These are phyloP conservation scores for Aldrovandia affinis DNA, from an alignment of 2,797 vertebrate genomes.

Conservation along the genomic window DNA sequence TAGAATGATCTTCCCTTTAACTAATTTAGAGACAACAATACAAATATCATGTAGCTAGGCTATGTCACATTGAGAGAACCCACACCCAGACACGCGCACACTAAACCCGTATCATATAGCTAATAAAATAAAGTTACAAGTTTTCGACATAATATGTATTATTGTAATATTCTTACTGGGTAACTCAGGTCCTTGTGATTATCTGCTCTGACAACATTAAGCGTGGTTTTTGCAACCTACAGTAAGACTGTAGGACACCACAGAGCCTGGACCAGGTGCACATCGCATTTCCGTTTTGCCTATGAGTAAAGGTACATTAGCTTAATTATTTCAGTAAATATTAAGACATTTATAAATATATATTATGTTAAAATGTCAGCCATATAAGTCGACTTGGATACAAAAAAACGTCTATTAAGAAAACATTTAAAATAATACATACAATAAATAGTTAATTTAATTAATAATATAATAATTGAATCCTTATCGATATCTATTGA, in stretches of 20 bases:
- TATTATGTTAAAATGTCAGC: neutral
- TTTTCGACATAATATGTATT: neutral
- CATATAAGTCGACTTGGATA: neutral
- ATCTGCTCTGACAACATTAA: slow-evolving; percentile 48
- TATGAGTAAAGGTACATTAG: neutral
- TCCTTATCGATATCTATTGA: neutral
- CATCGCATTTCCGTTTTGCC: neutral
- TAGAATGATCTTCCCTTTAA: slow-evolving; percentile 52
- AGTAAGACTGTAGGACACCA: slow-evolving; percentile 49
- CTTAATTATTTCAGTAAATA: neutral
- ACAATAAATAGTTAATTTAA: neutral
- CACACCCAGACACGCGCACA: neutral
- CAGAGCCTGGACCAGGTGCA: neutral
- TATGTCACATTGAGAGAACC: neutral
- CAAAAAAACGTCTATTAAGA: neutral
- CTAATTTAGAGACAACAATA: neutral
- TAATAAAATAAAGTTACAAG: neutral
- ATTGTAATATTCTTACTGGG: neutral
- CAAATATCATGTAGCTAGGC: neutral
- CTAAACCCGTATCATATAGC: neutral
- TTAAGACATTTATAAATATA: neutral
- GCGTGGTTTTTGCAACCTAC: slow-evolving; percentile 32
- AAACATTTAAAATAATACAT: neutral
- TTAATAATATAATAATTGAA: neutral
- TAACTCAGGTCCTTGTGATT: slow-evolving; percentile 26